These are phyloP conservation scores for Syrmaticus mikado DNA, from an alignment of 2,113 vertebrate genomes.

Conservation along the genomic window DNA sequence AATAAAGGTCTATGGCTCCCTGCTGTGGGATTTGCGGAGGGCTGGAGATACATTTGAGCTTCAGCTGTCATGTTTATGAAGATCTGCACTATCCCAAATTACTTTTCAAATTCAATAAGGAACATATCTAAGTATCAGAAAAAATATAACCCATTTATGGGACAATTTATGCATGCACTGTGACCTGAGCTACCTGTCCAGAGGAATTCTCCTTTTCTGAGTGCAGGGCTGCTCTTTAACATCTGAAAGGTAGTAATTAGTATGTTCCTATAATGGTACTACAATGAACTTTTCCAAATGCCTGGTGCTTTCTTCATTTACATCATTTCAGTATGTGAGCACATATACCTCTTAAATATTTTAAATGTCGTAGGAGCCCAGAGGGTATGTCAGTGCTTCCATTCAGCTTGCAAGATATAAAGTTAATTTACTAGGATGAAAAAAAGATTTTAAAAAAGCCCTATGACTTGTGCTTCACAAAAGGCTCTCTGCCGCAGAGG, in stretches of 20 bases:
- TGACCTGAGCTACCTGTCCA: background rate
- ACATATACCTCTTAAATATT: background rate
- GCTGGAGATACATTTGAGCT: background rate
- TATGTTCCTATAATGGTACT: background rate
- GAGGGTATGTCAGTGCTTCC: background rate
- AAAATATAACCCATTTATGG: background rate
- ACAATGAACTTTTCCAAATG: background rate
- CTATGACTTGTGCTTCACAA: background rate
- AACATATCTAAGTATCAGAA: background rate
- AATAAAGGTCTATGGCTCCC: background rate
- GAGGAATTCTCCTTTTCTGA: background rate
- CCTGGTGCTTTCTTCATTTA: background rate
- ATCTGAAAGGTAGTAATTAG: background rate
- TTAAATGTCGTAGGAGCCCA: background rate
- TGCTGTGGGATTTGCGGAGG: background rate
- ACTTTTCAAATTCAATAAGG: background rate
- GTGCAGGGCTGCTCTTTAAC: background rate
- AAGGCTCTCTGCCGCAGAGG: background rate
- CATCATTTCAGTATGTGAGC: background rate
- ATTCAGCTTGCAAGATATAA: background rate
- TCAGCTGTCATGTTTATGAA: background rate
- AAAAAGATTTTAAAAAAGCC: no score
- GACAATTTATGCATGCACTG: background rate
- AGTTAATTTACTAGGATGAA: constrained; percentile 4
- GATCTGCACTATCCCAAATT: background rate